These are phyloP conservation scores for Panthera tigris DNA, from an alignment of 2,113 vertebrate species.

Conservation along the genomic window DNA sequence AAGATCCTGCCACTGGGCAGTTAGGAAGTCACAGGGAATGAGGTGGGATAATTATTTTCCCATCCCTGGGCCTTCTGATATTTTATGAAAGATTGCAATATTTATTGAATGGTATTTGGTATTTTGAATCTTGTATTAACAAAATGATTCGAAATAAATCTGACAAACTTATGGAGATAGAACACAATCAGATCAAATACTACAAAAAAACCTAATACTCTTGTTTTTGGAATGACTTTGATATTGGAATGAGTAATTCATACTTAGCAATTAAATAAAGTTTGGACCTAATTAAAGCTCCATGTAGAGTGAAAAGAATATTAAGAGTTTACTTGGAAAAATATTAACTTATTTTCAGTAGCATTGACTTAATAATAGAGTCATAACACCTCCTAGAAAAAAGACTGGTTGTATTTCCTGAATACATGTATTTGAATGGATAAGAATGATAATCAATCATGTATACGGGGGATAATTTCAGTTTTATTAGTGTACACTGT, in stretches of 20 bases:
- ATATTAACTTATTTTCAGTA: neutral
- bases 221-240: neutral
- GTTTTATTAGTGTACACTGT: neutral
- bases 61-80: neutral
- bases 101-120: neutral
- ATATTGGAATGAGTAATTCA: neutral
- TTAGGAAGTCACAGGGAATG: neutral
- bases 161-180: neutral
- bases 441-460: neutral
- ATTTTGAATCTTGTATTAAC: conserved; percentile 20
- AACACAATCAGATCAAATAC: neutral
- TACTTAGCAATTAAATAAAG: conserved; percentile 15
- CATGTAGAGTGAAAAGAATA: neutral
- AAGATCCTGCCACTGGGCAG: neutral
- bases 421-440: neutral
- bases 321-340: neutral
- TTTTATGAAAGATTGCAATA: neutral
- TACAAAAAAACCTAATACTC: neutral
- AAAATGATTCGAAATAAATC: neutral
- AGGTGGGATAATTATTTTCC: neutral
- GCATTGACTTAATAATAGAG: neutral
- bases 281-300: neutral
- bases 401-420: neutral
- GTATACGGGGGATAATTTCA: neutral
- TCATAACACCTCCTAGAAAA: neutral